Evolutionary conservation across 2,797 vertebrate species (phyloP).

Genomic region (Cossypha niveicapilla): DNA sequence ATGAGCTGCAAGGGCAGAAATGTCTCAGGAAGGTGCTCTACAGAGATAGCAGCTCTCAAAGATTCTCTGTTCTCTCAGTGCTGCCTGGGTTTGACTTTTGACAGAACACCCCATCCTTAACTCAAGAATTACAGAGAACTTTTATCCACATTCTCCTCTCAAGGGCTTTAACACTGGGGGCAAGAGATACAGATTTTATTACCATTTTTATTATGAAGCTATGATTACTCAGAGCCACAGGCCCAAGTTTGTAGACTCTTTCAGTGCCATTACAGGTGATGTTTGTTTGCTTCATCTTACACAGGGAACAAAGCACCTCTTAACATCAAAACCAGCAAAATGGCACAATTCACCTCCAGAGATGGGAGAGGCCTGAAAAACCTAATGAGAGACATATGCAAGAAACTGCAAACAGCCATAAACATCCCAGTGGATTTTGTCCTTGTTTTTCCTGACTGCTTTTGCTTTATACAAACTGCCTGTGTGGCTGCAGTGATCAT

Average conservation of each 20-base stretch:
- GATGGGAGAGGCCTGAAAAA: background rate
- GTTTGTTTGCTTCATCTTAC: background rate
- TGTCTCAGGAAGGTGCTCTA: background rate
- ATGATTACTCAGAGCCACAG: background rate
- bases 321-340: background rate
- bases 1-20: background rate
- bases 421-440: accelerated
- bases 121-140: background rate
- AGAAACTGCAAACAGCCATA: background rate
- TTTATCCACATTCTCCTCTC: background rate
- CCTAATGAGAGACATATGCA: background rate
- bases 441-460: background rate
- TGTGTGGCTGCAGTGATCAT: background rate
- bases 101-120: background rate
- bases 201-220: background rate
- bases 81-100: background rate
- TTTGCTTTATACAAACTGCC: background rate
- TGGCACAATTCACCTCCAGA: background rate
- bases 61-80: background rate
- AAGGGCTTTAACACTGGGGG: background rate
- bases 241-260: accelerated
- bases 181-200: background rate
- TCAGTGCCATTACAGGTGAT: background rate
- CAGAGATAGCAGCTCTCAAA: background rate
- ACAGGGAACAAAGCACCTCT: background rate